Conservation (phyloP, 2,113 vertebrate species). For the Onychostruthus taczanowskii region DNA sequence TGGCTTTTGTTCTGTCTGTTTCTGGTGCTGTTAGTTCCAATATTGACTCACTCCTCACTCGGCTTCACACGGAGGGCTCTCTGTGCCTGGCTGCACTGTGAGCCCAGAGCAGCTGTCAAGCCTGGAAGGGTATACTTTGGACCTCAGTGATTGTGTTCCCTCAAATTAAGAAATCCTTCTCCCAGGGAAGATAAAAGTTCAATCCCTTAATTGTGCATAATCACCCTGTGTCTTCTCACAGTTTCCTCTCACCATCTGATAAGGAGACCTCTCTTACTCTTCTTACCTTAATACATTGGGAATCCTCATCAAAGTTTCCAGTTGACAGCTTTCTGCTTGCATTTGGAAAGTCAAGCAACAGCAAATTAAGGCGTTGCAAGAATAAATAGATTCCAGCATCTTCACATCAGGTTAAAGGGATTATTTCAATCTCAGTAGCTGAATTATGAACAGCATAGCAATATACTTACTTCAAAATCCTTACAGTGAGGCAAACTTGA, state of each 20-base stretch:
- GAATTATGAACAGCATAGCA: not conserved
- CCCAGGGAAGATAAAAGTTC: not conserved
- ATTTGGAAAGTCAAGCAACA: not conserved
- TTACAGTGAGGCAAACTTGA: not conserved
- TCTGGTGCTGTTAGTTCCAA: not conserved
- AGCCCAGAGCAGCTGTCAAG: not conserved
- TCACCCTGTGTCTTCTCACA: not conserved
- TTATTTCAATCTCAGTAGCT: not conserved
- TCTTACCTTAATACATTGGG: not conserved
- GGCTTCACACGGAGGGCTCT: not conserved
- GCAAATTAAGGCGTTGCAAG: not conserved
- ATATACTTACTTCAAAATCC: not conserved
- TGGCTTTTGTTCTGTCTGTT: not conserved
- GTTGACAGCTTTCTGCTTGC: not conserved
- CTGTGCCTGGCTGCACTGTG: not conserved
- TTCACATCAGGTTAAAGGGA: not conserved
- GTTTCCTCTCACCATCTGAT: not conserved
- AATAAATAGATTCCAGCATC: not conserved
- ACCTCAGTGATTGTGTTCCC: rapidly evolving
- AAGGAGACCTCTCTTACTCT: not conserved
- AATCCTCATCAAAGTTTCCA: not conserved
- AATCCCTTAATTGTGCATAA: not conserved
- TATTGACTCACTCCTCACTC: not conserved
- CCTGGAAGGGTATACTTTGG: not conserved
- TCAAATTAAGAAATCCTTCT: not conserved